Conservation (phyloP, 2,888 invertebrate species). For the Pseudococcus longispinus region DNA sequence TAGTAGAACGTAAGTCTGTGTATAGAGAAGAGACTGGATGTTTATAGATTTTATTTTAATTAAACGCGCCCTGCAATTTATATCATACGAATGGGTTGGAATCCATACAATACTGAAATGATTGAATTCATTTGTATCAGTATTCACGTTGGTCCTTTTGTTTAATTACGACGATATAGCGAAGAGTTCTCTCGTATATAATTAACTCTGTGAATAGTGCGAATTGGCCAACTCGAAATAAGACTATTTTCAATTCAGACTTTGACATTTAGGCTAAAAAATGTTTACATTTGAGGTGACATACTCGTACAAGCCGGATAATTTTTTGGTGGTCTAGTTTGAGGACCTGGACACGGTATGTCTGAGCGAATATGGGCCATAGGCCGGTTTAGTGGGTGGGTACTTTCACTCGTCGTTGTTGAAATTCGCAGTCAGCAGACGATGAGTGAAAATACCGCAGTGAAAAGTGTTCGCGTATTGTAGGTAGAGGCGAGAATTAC, state of each 20-base stretch:
- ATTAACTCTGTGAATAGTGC: background rate
- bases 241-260: background rate
- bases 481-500: background rate
- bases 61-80: background rate
- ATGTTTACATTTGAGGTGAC: background rate
- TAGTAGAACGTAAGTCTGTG: background rate
- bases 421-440: constrained; percentile 5
- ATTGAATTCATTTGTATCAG: constrained; percentile 14
- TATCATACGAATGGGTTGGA: background rate
- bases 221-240: background rate
- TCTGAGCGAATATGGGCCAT: constrained; percentile 23
- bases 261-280: background rate
- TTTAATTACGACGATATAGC: background rate
- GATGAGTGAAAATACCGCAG: background rate
- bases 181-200: background rate
- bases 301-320: background rate
- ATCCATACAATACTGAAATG: constrained; percentile 10
- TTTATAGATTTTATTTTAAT: constrained; percentile 27
- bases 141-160: background rate
- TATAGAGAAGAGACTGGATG: background rate
- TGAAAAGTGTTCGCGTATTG: background rate
- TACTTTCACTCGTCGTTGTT: constrained; percentile 23
- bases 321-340: background rate
- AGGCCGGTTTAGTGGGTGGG: constrained; percentile 11
- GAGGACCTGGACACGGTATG: background rate